Evolutionary conservation across 2,888 invertebrate species (phyloP).

Genomic region (Meloe dianella): DNA sequence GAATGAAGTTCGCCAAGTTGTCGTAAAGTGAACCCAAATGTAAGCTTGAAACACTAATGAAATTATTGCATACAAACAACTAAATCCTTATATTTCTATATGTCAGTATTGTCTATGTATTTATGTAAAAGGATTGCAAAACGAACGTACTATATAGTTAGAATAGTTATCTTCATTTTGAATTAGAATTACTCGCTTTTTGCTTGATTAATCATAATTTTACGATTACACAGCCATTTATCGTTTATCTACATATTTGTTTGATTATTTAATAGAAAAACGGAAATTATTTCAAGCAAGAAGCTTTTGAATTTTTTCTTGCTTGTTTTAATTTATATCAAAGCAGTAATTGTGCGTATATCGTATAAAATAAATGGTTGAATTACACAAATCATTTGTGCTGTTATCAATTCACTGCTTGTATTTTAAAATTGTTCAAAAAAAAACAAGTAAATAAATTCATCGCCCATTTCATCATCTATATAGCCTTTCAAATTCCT

Average conservation of each 20-base stretch:
- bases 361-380: no score
- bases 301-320: no score
- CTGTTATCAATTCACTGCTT: no score
- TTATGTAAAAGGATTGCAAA: not conserved
- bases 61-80: constrained; percentile 19
- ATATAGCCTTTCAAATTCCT: not conserved
- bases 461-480: not conserved
- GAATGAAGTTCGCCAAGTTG: constrained; percentile 17
- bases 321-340: no score
- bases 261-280: no score
- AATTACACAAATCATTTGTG: no score
- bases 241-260: no score
- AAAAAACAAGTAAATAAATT: not conserved
- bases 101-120: not conserved
- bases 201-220: not conserved
- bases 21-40: constrained; percentile 17
- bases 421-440: no score
- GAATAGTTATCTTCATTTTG: not conserved
- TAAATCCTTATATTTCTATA: constrained; percentile 11
- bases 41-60: constrained; percentile 16
- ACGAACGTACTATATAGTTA: not conserved
- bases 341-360: no score
- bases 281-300: no score
- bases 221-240: no score
- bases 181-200: not conserved